These are phyloP conservation scores for Neofelis nebulosa DNA, from an alignment of 2,113 vertebrate genomes.

Conservation along the genomic window DNA sequence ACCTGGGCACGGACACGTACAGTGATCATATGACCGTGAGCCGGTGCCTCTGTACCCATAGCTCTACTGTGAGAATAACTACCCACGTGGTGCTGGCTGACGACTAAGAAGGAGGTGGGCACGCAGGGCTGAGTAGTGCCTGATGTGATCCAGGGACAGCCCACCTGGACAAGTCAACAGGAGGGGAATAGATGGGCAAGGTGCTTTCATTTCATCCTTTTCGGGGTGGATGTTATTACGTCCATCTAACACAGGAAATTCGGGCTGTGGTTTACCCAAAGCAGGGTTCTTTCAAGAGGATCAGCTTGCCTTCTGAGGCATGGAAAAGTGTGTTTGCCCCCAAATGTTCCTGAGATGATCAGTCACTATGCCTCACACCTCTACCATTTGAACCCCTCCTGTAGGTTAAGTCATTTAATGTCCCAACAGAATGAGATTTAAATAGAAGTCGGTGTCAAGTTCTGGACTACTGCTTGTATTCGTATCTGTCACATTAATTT, in stretches of 20 bases:
- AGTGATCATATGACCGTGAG: not conserved
- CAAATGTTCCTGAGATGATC: too few species aligned
- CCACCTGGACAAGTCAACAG: not conserved
- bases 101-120: not conserved
- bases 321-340: not conserved
- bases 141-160: not conserved
- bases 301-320: not conserved
- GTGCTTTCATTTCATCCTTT: not conserved
- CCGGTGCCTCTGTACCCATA: not conserved
- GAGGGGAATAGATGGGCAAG: too few species aligned
- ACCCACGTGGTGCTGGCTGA: not conserved
- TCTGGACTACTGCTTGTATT: not conserved
- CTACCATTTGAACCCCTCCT: not conserved
- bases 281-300: not conserved
- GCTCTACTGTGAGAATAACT: not conserved
- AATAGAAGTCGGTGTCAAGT: not conserved
- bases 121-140: not conserved
- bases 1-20: not conserved
- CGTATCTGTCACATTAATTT: not conserved
- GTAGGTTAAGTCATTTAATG: not conserved
- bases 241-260: not conserved
- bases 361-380: not conserved
- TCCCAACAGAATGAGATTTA: not conserved
- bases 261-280: not conserved
- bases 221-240: not conserved